These are phyloP conservation scores for Bruchidius siliquastri DNA, from an alignment of 2,888 invertebrate species.

Conservation along the genomic window DNA sequence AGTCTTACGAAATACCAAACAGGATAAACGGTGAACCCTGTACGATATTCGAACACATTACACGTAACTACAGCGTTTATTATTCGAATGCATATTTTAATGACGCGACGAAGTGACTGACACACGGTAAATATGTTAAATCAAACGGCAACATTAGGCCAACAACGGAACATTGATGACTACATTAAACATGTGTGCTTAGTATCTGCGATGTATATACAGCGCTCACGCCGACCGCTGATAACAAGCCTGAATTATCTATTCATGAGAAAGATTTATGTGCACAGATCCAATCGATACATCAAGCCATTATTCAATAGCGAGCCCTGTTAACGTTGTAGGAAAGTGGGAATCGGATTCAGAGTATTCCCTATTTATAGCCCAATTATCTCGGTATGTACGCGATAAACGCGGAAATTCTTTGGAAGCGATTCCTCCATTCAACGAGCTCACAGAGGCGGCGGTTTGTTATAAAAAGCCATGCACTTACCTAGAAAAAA, in stretches of 20 bases:
- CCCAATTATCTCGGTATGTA: background rate
- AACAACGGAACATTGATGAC: background rate
- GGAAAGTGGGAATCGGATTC: background rate
- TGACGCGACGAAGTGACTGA: background rate
- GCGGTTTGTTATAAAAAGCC: too few species aligned
- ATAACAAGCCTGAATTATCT: background rate
- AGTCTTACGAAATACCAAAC: too few species aligned
- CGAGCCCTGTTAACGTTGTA: background rate
- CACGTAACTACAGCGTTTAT: background rate
- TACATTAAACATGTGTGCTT: background rate
- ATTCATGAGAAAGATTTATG: background rate
- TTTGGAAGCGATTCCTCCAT: background rate
- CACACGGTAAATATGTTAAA: background rate
- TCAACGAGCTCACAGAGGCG: background rate
- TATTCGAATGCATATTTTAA: background rate
- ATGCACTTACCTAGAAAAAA: too few species aligned
- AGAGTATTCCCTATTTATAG: background rate
- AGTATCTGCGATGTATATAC: background rate
- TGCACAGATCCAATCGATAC: background rate
- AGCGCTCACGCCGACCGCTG: background rate
- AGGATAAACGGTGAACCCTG: too few species aligned
- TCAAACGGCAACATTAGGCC: background rate
- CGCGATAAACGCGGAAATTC: background rate
- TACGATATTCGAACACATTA: background rate
- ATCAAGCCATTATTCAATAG: background rate